These are phyloP conservation scores for Acleris sparsana DNA, from an alignment of 2,888 invertebrate genomes.

Conservation along the genomic window DNA sequence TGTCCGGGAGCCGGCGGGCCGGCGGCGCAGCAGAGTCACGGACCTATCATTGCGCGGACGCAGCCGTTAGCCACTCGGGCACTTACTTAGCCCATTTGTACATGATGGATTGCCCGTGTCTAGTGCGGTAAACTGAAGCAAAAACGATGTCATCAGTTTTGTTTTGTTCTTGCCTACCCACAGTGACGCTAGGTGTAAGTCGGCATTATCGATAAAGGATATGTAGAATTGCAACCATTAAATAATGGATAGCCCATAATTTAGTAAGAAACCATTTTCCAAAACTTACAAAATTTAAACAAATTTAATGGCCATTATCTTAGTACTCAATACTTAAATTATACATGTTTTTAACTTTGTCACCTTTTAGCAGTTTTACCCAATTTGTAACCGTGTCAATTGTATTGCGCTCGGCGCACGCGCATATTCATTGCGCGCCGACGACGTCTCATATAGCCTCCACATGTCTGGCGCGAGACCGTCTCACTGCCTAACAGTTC, in stretches of 20 bases:
- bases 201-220: too few relatives aligned
- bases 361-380: conserved; percentile 13
- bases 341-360: neutral
- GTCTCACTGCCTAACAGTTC: conserved; percentile 53
- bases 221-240: too few relatives aligned
- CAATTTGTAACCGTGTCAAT: conserved; percentile 33
- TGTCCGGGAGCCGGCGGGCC: conserved; percentile 12
- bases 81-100: conserved; percentile 49
- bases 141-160: conserved; percentile 43
- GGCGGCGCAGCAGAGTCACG: conserved; percentile 17
- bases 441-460: conserved; percentile 10
- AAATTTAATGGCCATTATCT: too few relatives aligned
- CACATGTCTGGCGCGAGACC: conserved; percentile 9
- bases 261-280: too few relatives aligned
- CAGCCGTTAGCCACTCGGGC: conserved; percentile 39
- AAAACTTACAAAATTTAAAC: too few relatives aligned
- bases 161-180: neutral
- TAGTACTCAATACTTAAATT: neutral
- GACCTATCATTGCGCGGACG: conserved; percentile 4
- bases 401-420: conserved; percentile 22
- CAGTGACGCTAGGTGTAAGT: too few relatives aligned
- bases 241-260: too few relatives aligned
- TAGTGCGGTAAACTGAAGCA: conserved; percentile 50
- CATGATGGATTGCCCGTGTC: conserved; percentile 65
- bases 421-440: conserved; percentile 22